These are phyloP conservation scores for Bradypus variegatus DNA, from an alignment of 2,797 vertebrate species.

Conservation along the genomic window DNA sequence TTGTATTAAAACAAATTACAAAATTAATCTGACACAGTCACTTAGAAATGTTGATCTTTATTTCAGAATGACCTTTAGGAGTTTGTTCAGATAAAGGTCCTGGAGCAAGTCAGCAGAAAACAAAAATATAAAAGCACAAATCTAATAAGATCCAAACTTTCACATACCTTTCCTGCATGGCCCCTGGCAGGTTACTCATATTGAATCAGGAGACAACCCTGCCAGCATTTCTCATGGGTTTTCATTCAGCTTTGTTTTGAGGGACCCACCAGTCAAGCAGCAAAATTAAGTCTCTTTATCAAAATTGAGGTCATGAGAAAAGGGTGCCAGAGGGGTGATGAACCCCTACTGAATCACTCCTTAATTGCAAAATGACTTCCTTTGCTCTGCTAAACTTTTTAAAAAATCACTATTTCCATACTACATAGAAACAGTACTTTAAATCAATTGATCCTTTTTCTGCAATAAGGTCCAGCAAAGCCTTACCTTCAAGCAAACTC, in stretches of 20 bases:
- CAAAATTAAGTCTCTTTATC: slow-evolving; percentile 30
- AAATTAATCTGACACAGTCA: slow-evolving; percentile 46
- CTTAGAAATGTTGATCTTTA: slow-evolving; percentile 54
- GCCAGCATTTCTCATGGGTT: not conserved
- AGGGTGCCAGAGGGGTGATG: not conserved
- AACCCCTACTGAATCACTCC: not conserved
- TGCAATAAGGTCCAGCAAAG: slow-evolving; percentile 35
- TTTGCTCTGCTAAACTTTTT: not conserved
- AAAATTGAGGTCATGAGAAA: slow-evolving; percentile 40
- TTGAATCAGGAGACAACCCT: not conserved
- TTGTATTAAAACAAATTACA: slow-evolving; percentile 38
- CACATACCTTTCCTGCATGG: not conserved
- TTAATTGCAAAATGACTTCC: not conserved
- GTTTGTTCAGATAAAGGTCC: slow-evolving; percentile 18
- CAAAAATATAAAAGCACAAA: not conserved
- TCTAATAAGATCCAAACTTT: not conserved
- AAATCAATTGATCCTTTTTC: slow-evolving; percentile 23
- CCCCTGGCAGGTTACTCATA: not conserved
- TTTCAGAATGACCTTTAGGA: slow-evolving; percentile 47
- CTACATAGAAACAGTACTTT: slow-evolving; percentile 32
- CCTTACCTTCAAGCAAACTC: not conserved
- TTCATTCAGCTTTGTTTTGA: slow-evolving; percentile 29
- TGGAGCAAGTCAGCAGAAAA: not conserved
- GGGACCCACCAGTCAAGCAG: not conserved
- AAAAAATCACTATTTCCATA: slow-evolving; percentile 11